Evolutionary conservation across 64 coral and sea anemone species (phyloP).

Genomic region (Stichodactyla mertensii): DNA sequence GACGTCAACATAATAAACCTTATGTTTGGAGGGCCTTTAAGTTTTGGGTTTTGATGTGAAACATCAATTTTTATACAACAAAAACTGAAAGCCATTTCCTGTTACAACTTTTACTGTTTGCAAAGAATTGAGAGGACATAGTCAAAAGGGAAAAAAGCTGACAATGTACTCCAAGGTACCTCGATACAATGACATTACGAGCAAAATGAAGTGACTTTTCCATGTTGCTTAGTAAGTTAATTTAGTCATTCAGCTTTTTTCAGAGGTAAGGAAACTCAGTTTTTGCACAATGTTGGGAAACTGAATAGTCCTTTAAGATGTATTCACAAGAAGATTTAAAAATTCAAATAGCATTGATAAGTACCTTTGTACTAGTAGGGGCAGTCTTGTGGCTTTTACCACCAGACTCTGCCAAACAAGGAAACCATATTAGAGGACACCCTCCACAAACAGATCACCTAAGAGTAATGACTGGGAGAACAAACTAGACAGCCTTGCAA

Average conservation of each 20-base stretch:
- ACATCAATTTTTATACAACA: too few relatives aligned
- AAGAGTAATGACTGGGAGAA: neutral
- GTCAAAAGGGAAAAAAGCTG: neutral
- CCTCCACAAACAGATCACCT: neutral
- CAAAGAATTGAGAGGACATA: neutral
- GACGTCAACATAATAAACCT: too few relatives aligned
- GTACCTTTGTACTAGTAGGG: slow-evolving; percentile 64
- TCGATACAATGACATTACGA: neutral
- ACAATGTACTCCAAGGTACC: neutral
- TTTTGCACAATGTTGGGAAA: neutral
- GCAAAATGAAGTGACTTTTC: neutral
- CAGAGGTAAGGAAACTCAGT: neutral
- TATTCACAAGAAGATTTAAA: neutral
- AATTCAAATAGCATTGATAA: neutral
- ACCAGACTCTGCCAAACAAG: slow-evolving; percentile 77
- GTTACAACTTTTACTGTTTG: slow-evolving; percentile 1
- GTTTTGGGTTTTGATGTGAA: too few relatives aligned
- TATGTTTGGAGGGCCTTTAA: too few relatives aligned
- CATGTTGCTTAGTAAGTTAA: neutral
- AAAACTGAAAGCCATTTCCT: neutral
- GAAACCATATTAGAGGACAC: slow-evolving; percentile 69
- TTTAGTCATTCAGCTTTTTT: neutral
- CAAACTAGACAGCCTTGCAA: neutral
- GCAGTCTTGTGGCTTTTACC: slow-evolving; percentile 62
- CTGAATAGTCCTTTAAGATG: too few relatives aligned